These are phyloP conservation scores for Spisula subtruncata DNA, from an alignment of 2,888 invertebrate species.

Conservation along the genomic window DNA sequence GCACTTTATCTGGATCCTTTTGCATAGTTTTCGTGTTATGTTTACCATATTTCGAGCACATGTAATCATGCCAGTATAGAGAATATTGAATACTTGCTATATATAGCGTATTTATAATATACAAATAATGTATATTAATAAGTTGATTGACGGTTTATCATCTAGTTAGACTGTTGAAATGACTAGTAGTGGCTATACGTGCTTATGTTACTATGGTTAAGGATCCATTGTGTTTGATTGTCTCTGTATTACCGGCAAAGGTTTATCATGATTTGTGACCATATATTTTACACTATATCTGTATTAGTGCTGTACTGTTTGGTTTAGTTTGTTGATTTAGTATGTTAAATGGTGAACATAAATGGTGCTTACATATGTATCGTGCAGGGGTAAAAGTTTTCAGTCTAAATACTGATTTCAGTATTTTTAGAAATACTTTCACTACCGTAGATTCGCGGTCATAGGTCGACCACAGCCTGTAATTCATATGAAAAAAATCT, in stretches of 20 bases:
- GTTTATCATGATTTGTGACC: not conserved
- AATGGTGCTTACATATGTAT: not conserved
- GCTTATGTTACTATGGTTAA: not conserved
- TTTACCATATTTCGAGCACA: constrained; percentile 5
- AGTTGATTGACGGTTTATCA: too few species aligned
- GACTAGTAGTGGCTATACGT: not conserved
- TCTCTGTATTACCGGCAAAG: not conserved
- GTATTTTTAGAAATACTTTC: too few species aligned
- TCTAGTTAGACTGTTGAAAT: not conserved
- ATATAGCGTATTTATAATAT: not conserved
- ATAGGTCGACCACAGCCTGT: too few species aligned
- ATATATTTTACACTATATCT: not conserved
- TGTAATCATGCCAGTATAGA: not conserved
- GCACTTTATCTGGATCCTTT: not conserved
- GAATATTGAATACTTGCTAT: not conserved
- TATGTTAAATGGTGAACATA: not conserved
- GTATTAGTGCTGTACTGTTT: not conserved
- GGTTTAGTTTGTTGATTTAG: not conserved
- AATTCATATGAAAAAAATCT: too few species aligned
- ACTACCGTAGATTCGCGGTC: too few species aligned
- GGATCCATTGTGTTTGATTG: not conserved
- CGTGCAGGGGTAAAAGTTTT: too few species aligned
- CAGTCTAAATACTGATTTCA: too few species aligned
- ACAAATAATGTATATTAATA: too few species aligned
- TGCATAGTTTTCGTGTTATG: not conserved